Evolutionary conservation across 2,113 vertebrate genomes (phyloP).

Genomic region (Coregonus clupeaformis): DNA sequence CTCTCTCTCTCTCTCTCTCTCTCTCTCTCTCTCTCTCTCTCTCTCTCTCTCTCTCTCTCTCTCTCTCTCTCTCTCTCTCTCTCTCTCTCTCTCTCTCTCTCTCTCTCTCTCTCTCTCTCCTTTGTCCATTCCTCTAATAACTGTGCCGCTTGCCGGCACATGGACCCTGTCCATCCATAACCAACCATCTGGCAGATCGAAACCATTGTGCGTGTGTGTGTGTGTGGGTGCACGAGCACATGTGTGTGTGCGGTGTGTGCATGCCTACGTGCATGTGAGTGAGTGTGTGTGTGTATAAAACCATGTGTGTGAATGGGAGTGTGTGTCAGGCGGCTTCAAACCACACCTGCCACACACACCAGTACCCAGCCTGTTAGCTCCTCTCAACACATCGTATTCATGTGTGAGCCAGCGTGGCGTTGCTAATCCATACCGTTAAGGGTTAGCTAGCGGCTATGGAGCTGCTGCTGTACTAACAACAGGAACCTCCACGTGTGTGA

Average conservation of each 20-base stretch:
- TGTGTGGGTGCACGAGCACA: neutral
- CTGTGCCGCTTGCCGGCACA: constrained; percentile 57
- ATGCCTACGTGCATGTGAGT: neutral
- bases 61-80: neutral
- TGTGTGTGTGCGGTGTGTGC: constrained; percentile 13
- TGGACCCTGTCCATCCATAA: constrained; percentile 53
- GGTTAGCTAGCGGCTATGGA: constrained; percentile 50
- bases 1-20: neutral
- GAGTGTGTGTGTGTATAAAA: constrained; percentile 6
- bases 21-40: neutral
- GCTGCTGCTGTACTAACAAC: constrained; percentile 42
- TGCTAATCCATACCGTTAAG: constrained; percentile 52
- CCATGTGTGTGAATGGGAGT: neutral
- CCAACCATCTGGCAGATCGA: constrained; percentile 53
- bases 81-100: neutral
- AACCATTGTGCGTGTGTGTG: constrained; percentile 9
- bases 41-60: too few species aligned
- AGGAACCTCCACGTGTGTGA: constrained; percentile 39
- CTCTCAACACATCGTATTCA: constrained; percentile 47
- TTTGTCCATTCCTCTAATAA: constrained; percentile 51
- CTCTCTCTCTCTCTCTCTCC: neutral
- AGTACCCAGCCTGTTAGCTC: constrained; percentile 39
- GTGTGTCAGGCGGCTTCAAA: neutral
- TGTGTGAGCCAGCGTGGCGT: constrained; percentile 39
- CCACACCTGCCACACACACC: constrained; percentile 51